phyloP scores from a whole-genome alignment of 1,140 invertebrate species.

The Conus ventricosus region DNA sequence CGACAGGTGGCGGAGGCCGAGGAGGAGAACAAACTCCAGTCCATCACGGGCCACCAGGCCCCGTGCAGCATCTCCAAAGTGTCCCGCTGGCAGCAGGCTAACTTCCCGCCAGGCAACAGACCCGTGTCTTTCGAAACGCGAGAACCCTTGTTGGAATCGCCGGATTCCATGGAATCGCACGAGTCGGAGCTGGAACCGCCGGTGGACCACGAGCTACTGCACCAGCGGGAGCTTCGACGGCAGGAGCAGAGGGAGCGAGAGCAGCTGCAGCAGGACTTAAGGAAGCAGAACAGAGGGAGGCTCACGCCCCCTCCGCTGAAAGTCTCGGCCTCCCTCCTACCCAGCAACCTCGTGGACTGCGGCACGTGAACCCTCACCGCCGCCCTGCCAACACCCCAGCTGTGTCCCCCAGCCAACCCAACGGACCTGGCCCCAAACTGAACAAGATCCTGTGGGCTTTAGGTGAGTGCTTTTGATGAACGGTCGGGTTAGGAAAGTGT shows the following conservation, averaged over 20 bases:
- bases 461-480: neutral
- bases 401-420: slow-evolving; percentile 1
- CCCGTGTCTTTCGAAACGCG: neutral
- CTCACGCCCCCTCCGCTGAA: neutral
- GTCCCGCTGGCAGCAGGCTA: slow-evolving; percentile 8
- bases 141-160: neutral
- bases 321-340: neutral
- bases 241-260: slow-evolving; percentile 13
- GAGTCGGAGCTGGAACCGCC: slow-evolving; percentile 11
- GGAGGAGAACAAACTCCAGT: neutral
- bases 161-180: neutral
- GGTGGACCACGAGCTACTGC: neutral
- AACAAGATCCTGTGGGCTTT: slow-evolving; percentile 13
- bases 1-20: neutral
- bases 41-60: neutral
- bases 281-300: neutral
- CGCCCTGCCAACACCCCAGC: neutral
- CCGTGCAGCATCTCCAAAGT: slow-evolving; percentile 8
- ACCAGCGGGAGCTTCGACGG: neutral
- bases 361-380: slow-evolving; percentile 4
- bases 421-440: neutral
- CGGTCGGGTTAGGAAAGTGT: too few relatives aligned
- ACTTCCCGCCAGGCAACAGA: neutral
- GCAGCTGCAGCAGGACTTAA: neutral
- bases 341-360: neutral